Evolutionary conservation across 2,888 invertebrate genomes (phyloP), one percentile per base, ranked within the genome.

Genomic region (Clunio marinus): DNA sequence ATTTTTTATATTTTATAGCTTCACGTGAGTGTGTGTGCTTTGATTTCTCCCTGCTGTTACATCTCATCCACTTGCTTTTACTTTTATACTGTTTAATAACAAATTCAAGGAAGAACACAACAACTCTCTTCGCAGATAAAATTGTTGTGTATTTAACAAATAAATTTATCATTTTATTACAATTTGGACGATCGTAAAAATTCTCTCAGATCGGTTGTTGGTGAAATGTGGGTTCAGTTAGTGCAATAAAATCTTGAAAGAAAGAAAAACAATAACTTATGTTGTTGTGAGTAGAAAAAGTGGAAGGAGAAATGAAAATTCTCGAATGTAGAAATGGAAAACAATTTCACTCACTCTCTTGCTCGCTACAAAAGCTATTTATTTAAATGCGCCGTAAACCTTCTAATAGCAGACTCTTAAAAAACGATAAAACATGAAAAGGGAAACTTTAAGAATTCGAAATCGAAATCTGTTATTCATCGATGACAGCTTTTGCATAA

Each of bases 151-250:
- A 65, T 65, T 65, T 65, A 65, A 28, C 46, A 46, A 65, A 65
- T 65, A 65, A 65, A 65, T 65, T 65, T 65, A 65, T 65, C 63
- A 65, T 65, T 65, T 65, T 65, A 65, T 65, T 65, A 27, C 63
- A 46, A 65, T 65, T 65, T 65, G 63, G 63, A 27, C 46, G 25
- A 22, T 65, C 63, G 45, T 65, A 46, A 65, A 60, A 62, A n/a
- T 45, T 45, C 4, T 15, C 13, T 7, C 45, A 15, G n/a, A 51
- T 17, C 22, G 51, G 7, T 22, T 51, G 17, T 13, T 13, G 7
- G 7, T 8, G 35, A 32, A 32, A 32, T 32, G 35, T 13, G 7
- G 35, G 35, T 5, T 13, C 20, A 51, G 51, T 51, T 13, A 22
- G 51, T 20, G 22, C 51, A 51, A 51, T 51, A 51, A 51, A 17